phyloP scores from a whole-genome alignment of 53 echinoderm and acorn worm genomes.

The Glandiceps talaboti region DNA sequence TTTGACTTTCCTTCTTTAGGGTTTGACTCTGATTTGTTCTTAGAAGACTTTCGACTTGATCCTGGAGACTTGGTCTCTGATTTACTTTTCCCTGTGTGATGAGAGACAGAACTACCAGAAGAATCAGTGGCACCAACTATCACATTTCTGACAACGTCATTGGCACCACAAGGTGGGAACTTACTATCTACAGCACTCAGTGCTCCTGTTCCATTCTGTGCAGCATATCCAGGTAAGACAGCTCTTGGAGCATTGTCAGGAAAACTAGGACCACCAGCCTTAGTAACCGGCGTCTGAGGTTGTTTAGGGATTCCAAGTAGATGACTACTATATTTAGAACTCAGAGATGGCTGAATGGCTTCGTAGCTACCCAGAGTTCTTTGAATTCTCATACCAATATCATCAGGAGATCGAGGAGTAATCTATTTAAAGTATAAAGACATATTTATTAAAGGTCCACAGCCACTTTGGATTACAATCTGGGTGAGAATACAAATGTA shows the following conservation, averaged over 20 bases:
- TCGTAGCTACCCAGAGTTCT: background rate
- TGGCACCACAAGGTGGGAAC: background rate
- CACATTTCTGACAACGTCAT: background rate
- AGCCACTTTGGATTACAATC: no score
- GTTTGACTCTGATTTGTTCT: background rate
- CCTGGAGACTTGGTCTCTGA: background rate
- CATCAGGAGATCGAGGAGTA: no score
- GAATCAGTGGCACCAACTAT: background rate
- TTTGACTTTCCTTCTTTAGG: background rate
- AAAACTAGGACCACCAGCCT: background rate
- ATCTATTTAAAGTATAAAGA: no score
- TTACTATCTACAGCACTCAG: background rate
- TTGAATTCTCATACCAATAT: background rate
- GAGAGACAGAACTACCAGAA: background rate
- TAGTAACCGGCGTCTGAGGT: conserved; percentile 23
- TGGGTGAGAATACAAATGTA: no score
- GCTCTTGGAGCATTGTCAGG: background rate
- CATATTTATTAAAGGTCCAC: no score
- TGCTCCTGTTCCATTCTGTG: background rate
- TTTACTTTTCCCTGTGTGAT: background rate
- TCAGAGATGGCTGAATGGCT: background rate
- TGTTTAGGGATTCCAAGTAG: conserved; percentile 32
- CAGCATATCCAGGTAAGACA: background rate
- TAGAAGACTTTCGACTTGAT: background rate
- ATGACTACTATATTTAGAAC: conserved; percentile 10